These are phyloP conservation scores for Chironomus riparius DNA, from an alignment of 2,888 invertebrate species.

Conservation along the genomic window DNA sequence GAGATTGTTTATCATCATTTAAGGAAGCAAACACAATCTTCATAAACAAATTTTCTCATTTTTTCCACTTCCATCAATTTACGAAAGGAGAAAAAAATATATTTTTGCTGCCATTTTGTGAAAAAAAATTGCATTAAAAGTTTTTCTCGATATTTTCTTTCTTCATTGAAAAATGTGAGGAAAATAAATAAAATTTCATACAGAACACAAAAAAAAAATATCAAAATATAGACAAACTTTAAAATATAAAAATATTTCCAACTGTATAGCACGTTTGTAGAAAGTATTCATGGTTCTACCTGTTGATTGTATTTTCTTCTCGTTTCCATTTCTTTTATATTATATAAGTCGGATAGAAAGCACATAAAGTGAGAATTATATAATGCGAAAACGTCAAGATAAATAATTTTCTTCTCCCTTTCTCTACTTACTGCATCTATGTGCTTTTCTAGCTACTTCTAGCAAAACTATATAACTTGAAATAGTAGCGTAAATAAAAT, in stretches of 20 bases:
- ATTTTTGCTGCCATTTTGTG: too few species aligned
- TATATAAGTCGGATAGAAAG: slow-evolving; percentile 1
- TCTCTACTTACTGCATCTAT: neutral
- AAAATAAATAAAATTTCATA: too few species aligned
- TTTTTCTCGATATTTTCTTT: too few species aligned
- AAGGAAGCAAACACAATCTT: too few species aligned
- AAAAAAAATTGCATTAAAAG: too few species aligned
- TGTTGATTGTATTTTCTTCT: slow-evolving; percentile 6
- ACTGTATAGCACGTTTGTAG: neutral
- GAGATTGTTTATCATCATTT: too few species aligned
- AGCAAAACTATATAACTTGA: too few species aligned
- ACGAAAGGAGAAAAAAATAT: too few species aligned
- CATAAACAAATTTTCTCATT: too few species aligned
- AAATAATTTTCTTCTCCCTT: neutral
- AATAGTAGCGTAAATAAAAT: neutral
- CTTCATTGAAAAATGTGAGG: too few species aligned
- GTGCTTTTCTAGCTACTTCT: neutral
- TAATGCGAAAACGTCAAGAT: slow-evolving; percentile 3
- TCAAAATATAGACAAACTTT: neutral
- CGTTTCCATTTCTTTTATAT: neutral
- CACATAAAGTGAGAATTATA: slow-evolving; percentile 2
- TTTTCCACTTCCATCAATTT: too few species aligned
- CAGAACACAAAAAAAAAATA: neutral
- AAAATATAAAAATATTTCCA: neutral
- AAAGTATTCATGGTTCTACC: slow-evolving; percentile 11